phyloP scores from a whole-genome alignment of 2,797 vertebrate species.

The Manis pentadactyla region DNA sequence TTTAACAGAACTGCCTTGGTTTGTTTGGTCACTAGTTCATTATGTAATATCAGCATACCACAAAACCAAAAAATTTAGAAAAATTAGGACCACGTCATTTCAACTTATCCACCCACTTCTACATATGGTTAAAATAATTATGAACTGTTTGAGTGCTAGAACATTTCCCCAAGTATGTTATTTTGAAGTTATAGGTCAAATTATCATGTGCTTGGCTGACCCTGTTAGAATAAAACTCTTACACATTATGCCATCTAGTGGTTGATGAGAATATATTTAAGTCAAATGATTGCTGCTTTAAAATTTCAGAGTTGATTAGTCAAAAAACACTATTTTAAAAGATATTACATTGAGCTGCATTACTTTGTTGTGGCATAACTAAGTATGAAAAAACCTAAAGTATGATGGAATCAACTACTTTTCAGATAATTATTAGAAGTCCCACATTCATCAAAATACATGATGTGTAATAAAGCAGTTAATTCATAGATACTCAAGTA shows the following conservation, averaged over 20 bases:
- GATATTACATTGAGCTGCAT: neutral
- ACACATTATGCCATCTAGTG: constrained; percentile 84
- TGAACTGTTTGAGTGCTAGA: neutral
- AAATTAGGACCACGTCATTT: constrained; percentile 52
- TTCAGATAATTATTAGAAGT: constrained; percentile 17
- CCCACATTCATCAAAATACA: neutral
- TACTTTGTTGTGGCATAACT: constrained; percentile 6
- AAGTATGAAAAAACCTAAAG: constrained; percentile 22
- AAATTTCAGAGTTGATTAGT: constrained; percentile 18
- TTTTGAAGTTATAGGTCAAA: constrained; percentile 69
- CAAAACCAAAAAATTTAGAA: neutral
- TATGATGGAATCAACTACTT: neutral
- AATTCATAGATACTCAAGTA: neutral
- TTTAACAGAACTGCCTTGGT: constrained; percentile 71
- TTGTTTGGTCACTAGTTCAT: constrained; percentile 68
- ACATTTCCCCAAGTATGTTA: constrained; percentile 42
- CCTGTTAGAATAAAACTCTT: constrained; percentile 10
- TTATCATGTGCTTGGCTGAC: neutral
- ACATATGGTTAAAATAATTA: neutral
- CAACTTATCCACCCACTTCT: constrained; percentile 24
- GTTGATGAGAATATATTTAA: constrained; percentile 65
- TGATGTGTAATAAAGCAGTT: neutral
- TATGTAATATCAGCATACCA: constrained; percentile 44
- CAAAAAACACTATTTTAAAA: constrained; percentile 6
- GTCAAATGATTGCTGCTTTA: neutral